Conservation (phyloP, 1,140 invertebrate species). For the Caerostris extrusa region DNA sequence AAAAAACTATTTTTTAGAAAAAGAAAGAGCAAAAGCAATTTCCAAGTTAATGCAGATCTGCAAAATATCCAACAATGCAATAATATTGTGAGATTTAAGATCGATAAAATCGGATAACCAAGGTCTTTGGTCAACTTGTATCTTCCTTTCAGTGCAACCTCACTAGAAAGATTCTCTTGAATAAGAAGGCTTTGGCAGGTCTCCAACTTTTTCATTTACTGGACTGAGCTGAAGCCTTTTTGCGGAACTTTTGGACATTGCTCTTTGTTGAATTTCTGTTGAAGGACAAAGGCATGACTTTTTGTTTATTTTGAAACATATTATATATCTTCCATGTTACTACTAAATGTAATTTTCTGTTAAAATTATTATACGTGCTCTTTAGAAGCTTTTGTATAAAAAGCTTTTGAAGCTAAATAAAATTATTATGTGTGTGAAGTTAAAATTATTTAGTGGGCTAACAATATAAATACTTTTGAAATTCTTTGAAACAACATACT, state of each 20-base stretch:
- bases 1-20: too few species aligned
- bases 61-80: neutral
- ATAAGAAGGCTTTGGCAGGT: neutral
- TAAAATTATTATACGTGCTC: too few species aligned
- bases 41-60: too few species aligned
- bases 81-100: neutral
- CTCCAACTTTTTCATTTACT: slow-evolving; percentile 16
- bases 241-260: neutral
- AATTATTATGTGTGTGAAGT: too few species aligned
- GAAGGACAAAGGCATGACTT: neutral
- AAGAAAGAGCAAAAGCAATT: too few species aligned
- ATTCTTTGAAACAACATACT: too few species aligned
- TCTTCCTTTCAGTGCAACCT: neutral
- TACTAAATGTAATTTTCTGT: neutral
- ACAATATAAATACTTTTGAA: too few species aligned
- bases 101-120: slow-evolving; percentile 10
- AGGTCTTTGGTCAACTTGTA: neutral
- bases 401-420: too few species aligned
- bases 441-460: too few species aligned
- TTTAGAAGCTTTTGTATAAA: too few species aligned
- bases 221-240: neutral
- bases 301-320: slow-evolving; percentile 6
- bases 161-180: neutral
- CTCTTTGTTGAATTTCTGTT: neutral
- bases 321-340: neutral